Percentiles rank a stretch among this genome's conserved stretches.
phyloP scores from a whole-genome alignment of 2,888 invertebrate species.

The Cantharis flavilabris region DNA sequence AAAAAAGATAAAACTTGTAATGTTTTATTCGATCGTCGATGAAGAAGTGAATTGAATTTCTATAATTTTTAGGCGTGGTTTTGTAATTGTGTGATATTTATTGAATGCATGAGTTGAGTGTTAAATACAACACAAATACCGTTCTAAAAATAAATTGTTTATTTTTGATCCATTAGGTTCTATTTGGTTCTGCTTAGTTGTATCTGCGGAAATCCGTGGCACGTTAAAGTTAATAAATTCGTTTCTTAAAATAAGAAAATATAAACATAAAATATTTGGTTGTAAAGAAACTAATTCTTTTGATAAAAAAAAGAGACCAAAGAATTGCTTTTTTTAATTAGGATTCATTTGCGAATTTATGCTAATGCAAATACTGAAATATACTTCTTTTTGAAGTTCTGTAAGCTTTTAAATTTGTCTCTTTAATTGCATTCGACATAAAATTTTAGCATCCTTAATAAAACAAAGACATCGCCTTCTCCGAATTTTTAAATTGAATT shows the following conservation, averaged over 20 bases:
- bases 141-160: slow-evolving; percentile 22
- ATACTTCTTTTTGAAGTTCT: slow-evolving; percentile 21
- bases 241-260: background rate
- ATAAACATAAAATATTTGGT: slow-evolving; percentile 10
- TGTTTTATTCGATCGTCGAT: background rate
- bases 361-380: slow-evolving; percentile 15
- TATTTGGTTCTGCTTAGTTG: slow-evolving; percentile 13
- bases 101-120: slow-evolving; percentile 18
- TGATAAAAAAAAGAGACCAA: slow-evolving; percentile 1
- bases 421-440: slow-evolving; percentile 8
- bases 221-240: background rate
- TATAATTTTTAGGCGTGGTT: background rate
- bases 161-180: slow-evolving; percentile 27
- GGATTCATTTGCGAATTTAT: slow-evolving; percentile 6
- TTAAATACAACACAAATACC: slow-evolving; percentile 24
- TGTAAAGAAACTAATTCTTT: slow-evolving; percentile 8
- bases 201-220: slow-evolving; percentile 23
- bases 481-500: background rate
- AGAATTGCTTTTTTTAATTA: slow-evolving; percentile 20
- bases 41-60: background rate
- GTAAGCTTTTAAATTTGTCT: slow-evolving; percentile 16
- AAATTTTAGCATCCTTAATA: background rate
- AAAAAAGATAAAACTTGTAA: too few species aligned
- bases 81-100: slow-evolving; percentile 26
- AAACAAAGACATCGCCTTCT: background rate